A percentile compares a stretch with the other conserved stretches of the same genome.
phyloP scores from a whole-genome alignment of 1,140 invertebrate genomes.

The Maniola jurtina region DNA sequence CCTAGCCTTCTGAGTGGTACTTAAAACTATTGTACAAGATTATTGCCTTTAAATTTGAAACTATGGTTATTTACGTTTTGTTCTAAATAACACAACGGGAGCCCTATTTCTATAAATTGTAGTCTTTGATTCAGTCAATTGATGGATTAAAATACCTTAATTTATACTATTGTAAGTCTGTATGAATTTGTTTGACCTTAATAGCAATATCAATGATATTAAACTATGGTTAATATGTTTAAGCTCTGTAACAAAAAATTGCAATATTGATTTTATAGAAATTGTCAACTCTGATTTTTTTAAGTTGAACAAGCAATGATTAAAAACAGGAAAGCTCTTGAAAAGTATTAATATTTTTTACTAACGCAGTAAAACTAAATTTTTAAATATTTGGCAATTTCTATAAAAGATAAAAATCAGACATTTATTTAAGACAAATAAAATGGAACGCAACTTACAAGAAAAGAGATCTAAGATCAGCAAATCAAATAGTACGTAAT shows the following conservation, averaged over 20 bases:
- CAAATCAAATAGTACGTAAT: slow-evolving; percentile 39
- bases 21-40: not conserved
- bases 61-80: slow-evolving; percentile 13
- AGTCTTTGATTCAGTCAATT: slow-evolving; percentile 29
- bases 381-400: not conserved
- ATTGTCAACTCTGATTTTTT: too few relatives aligned
- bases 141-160: not conserved
- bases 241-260: too few relatives aligned
- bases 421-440: not conserved
- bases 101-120: slow-evolving; percentile 4
- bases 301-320: too few relatives aligned
- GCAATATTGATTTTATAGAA: too few relatives aligned
- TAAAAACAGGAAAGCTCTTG: too few relatives aligned
- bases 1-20: not conserved
- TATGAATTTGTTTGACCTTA: not conserved
- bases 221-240: too few relatives aligned
- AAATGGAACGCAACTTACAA: slow-evolving; percentile 14
- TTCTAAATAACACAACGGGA: slow-evolving; percentile 11
- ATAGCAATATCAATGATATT: not conserved
- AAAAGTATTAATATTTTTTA: too few relatives aligned
- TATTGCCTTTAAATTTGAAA: slow-evolving; percentile 9
- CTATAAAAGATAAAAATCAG: not conserved
- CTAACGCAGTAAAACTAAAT: too few relatives aligned
- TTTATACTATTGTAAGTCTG: not conserved
- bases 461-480: slow-evolving; percentile 36